phyloP scores from a whole-genome alignment of 2,888 invertebrate genomes.

The Mythimna loreyi region DNA sequence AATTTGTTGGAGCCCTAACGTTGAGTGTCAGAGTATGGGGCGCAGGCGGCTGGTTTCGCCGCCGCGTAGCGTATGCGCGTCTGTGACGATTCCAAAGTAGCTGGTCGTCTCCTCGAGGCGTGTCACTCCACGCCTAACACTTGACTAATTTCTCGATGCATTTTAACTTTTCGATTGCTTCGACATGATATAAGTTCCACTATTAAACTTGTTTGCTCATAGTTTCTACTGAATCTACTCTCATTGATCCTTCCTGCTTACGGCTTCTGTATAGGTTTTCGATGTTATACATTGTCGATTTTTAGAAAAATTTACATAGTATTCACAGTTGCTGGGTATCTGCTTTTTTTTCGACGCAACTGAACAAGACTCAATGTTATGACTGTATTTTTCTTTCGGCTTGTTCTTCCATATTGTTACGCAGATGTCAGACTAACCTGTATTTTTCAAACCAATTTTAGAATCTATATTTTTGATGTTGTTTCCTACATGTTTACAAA shows the following conservation, averaged over 20 bases:
- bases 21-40: neutral
- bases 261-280: slow-evolving; percentile 66
- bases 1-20: slow-evolving; percentile 11
- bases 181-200: slow-evolving; percentile 10
- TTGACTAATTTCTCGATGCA: slow-evolving; percentile 9
- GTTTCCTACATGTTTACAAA: slow-evolving; percentile 61
- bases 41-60: neutral
- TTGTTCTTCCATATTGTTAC: slow-evolving; percentile 62
- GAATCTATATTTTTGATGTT: slow-evolving; percentile 64
- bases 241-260: slow-evolving; percentile 69
- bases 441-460: slow-evolving; percentile 61
- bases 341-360: slow-evolving; percentile 35
- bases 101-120: slow-evolving; percentile 13
- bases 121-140: slow-evolving; percentile 6
- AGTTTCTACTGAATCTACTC: slow-evolving; percentile 71
- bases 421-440: slow-evolving; percentile 54
- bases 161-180: slow-evolving; percentile 32
- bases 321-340: slow-evolving; percentile 26
- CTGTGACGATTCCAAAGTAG: slow-evolving; percentile 1
- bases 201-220: slow-evolving; percentile 58
- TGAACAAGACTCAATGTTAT: slow-evolving; percentile 27
- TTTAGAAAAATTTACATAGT: slow-evolving; percentile 67
- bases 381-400: slow-evolving; percentile 49
- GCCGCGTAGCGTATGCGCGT: slow-evolving; percentile 1
- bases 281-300: slow-evolving; percentile 65